Base-by-base conservation (phyloP, 2,797 vertebrate genomes). In the Neosilurus hyrtlii region DNA sequence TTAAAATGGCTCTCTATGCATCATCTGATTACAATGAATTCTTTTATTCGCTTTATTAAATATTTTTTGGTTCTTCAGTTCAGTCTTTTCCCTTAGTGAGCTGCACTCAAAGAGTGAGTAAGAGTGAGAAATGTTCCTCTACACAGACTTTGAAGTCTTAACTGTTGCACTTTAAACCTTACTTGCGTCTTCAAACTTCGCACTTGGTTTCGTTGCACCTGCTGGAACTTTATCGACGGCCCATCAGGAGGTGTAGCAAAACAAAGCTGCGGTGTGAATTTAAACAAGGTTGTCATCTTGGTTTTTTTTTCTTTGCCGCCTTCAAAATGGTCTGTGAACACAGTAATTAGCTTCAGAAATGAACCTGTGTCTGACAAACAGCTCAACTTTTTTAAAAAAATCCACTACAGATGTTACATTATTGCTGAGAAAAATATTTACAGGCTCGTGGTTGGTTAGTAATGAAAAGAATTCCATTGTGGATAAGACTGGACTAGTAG, bases 211-310 rank as follows among this genome's bases (percentile, higher is more conserved):
- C 9, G 2, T 79, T 51, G 26, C 72, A 73, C 74, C 37, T 37
- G 81, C 26, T 82, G 0, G 9, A 6, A 63, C 59, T 49, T 62
- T 37, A 6, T 18, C 6, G 56, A 61, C 20, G 30, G 11, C 35
- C 30, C 67, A 78, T 82, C 56, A 79, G 78, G 49, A 76, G 85
- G 78, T 80, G 65, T 16, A 56, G 52, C n/a, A 81, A 70, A 82
- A 71, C 51, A 57, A 37, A 65, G 68, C 63, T 70, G 70, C 59
- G 22, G 66, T 35, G 37, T 84, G 82, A 88, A 83, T 85, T 80
- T 77, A 82, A 86, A 85, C 71, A 49, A 7, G 1, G 80, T 54
- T 85, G 81, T 85, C 83, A 70, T 80, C 70, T 72, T 59, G 43
- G 30, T 30, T 79, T 76, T 63, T 24, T 49, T 63, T 30, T 52